Conservation (phyloP, 2,113 vertebrate genomes). For the Aspidoscelis tigris region DNA sequence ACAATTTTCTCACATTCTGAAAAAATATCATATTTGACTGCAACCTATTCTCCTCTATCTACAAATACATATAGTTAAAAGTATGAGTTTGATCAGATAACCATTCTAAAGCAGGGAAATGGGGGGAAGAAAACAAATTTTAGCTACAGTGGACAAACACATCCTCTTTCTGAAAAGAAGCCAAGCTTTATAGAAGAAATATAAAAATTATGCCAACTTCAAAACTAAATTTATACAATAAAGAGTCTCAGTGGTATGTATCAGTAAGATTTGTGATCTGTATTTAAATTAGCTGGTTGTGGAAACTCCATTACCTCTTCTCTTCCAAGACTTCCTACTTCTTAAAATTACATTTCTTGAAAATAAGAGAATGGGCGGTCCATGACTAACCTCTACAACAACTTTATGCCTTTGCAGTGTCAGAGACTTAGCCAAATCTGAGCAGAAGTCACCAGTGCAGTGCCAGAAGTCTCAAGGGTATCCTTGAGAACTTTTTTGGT, state of each 20-base stretch:
- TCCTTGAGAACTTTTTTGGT: too few species aligned
- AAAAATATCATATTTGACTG: slow-evolving; percentile 69
- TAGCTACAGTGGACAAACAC: slow-evolving; percentile 65
- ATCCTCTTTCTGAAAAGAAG: slow-evolving; percentile 70
- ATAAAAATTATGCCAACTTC: slow-evolving; percentile 55
- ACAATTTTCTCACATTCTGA: slow-evolving; percentile 73
- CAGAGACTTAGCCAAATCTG: not conserved
- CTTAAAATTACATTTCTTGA: not conserved
- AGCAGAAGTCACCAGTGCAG: not conserved
- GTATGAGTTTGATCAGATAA: slow-evolving; percentile 79
- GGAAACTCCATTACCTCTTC: not conserved
- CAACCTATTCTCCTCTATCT: slow-evolving; percentile 76
- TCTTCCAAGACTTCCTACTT: not conserved
- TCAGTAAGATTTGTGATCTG: slow-evolving; percentile 18
- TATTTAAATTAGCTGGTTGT: slow-evolving; percentile 7
- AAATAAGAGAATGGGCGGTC: not conserved
- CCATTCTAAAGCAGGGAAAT: slow-evolving; percentile 65
- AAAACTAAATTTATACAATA: slow-evolving; percentile 51
- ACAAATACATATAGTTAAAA: slow-evolving; percentile 78
- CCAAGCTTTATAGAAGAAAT: slow-evolving; percentile 63
- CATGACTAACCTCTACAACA: not conserved
- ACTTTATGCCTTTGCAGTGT: not conserved
- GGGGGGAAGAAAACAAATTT: slow-evolving; percentile 69
- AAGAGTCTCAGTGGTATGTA: slow-evolving; percentile 32
- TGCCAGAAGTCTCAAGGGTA: too few species aligned